A percentile compares a stretch with the other conserved stretches of the same genome.
Evolutionary conservation across 2,888 invertebrate species (phyloP).

Genomic region (Troglohyphantes excavatus): DNA sequence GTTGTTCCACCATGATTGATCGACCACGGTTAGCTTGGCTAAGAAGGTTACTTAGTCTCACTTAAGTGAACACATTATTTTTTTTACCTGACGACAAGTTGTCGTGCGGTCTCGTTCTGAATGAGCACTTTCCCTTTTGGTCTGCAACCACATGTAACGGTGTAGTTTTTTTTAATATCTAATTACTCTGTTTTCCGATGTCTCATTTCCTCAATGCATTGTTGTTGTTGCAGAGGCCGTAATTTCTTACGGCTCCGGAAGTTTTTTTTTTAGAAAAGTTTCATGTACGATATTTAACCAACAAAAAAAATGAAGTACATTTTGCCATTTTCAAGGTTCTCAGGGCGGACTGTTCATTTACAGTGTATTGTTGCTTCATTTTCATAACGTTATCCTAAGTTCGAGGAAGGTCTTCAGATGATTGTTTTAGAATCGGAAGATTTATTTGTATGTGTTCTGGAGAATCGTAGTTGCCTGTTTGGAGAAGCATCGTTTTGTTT

Average conservation of each 20-base stretch:
- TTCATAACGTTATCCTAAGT: background rate
- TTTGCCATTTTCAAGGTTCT: background rate
- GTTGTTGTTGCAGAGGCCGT: background rate
- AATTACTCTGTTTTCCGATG: background rate
- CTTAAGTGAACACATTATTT: background rate
- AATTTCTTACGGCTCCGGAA: background rate
- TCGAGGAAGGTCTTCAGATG: background rate
- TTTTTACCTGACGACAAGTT: background rate
- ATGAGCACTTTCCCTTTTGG: background rate
- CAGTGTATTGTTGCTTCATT: background rate
- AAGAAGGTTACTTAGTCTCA: background rate
- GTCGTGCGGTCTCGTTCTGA: background rate
- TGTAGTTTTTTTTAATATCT: background rate
- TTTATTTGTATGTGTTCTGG: too few species aligned
- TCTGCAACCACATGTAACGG: background rate
- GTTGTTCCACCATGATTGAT: background rate
- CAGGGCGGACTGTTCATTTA: background rate
- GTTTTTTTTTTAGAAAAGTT: background rate
- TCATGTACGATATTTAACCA: too few species aligned
- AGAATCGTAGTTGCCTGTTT: too few species aligned
- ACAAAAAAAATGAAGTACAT: too few species aligned
- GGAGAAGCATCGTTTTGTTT: too few species aligned
- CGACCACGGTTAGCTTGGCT: background rate
- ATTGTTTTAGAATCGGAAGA: background rate
- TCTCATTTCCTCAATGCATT: background rate